Conservation (phyloP, 53 echinoderm and acorn worm species). For the Luidia sarsii region DNA sequence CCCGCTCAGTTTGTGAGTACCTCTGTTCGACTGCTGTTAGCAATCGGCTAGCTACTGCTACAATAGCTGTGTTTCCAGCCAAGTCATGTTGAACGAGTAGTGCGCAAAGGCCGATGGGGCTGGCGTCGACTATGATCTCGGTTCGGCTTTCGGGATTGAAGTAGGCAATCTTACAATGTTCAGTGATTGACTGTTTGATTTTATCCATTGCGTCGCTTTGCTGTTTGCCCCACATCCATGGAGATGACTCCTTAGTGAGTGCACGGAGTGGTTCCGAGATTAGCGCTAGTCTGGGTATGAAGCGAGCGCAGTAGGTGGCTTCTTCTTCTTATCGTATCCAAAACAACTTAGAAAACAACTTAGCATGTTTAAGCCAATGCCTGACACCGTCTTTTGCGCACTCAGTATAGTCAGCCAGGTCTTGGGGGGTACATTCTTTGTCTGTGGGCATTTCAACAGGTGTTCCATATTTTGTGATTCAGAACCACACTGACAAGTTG, state of each 20-base stretch:
- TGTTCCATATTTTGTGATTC: too few species aligned
- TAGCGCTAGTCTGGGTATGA: constrained; percentile 4
- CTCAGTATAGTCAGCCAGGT: too few species aligned
- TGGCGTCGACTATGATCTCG: constrained; percentile 62
- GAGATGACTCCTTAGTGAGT: constrained; percentile 1
- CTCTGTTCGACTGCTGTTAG: constrained; percentile 59
- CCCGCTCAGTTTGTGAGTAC: constrained; percentile 68
- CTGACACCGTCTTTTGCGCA: too few species aligned
- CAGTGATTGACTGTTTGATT: not conserved
- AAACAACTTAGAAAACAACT: too few species aligned
- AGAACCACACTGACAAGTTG: too few species aligned
- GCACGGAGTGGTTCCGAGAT: too few species aligned
- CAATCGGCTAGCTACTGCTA: constrained; percentile 42
- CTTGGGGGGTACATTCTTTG: too few species aligned
- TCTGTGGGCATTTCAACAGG: too few species aligned
- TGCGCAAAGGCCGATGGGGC: constrained; percentile 62
- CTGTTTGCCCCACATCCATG: not conserved
- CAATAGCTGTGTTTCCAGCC: not conserved
- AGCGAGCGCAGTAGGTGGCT: constrained; percentile 65
- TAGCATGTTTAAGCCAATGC: too few species aligned
- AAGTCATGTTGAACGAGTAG: constrained; percentile 48
- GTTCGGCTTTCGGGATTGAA: constrained; percentile 48
- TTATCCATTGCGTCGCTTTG: not conserved
- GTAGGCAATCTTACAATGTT: constrained; percentile 35
- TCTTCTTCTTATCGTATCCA: too few species aligned